Evolutionary conservation across 2,113 vertebrate genomes (phyloP).

Genomic region (Herpetotheres cachinnans): DNA sequence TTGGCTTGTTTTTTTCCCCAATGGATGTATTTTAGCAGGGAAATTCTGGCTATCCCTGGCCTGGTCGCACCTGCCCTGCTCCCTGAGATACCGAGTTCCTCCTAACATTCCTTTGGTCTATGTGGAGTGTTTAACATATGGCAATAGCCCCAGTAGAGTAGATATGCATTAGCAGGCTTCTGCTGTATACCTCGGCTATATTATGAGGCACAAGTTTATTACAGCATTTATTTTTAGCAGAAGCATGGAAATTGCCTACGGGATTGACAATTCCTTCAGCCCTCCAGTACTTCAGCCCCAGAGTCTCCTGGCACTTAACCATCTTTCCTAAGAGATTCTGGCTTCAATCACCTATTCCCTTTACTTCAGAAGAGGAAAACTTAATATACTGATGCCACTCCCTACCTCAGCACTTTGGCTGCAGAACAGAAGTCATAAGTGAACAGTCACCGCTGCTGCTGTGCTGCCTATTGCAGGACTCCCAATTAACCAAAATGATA

Average conservation of each 20-base stretch:
- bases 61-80: not conserved
- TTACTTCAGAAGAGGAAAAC: constrained; percentile 54
- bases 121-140: not conserved
- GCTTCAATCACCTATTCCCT: constrained; percentile 21
- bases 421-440: not conserved
- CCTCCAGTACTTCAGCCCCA: not conserved
- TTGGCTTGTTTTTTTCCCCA: not conserved
- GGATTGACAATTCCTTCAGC: constrained; percentile 20
- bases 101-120: not conserved
- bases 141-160: not conserved
- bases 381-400: constrained; percentile 41
- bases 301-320: constrained; percentile 42
- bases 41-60: not conserved
- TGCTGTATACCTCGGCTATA: not conserved
- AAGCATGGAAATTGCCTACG: not conserved
- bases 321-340: constrained; percentile 65
- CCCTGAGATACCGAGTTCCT: not conserved
- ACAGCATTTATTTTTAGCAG: constrained; percentile 38
- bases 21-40: not conserved
- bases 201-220: not conserved
- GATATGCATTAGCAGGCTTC: not conserved
- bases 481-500: not conserved
- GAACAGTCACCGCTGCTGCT: not conserved
- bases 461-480: not conserved
- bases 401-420: constrained; percentile 40